Percentiles rank a stretch among this genome's conserved stretches.
Evolutionary conservation across 2,113 vertebrate species (phyloP).

Genomic region (Rhinogobius similis): DNA sequence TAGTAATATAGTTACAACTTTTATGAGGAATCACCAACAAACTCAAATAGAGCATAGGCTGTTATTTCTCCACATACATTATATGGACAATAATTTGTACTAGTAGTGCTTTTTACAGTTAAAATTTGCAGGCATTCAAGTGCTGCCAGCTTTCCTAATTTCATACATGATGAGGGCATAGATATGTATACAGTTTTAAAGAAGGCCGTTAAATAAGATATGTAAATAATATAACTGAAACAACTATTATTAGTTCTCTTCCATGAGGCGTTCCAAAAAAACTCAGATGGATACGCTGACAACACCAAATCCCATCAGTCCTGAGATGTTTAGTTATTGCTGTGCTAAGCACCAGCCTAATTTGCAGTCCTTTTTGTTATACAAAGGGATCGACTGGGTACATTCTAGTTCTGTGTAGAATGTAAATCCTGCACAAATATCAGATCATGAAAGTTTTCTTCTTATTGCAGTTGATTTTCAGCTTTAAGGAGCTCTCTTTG

Average conservation of each 20-base stretch:
- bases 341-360: background rate
- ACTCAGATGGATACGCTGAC: background rate
- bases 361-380: background rate
- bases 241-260: background rate
- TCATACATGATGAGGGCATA: too few species aligned
- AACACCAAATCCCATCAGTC: background rate
- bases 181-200: too few species aligned
- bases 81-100: too few species aligned
- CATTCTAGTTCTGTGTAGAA: background rate
- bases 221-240: background rate
- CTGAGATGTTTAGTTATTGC: too few species aligned
- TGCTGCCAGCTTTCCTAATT: too few species aligned
- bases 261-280: background rate
- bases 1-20: slow-evolving; percentile 21
- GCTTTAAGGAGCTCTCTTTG: background rate
- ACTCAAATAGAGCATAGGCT: slow-evolving; percentile 1
- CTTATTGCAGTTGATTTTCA: too few species aligned
- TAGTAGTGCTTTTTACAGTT: too few species aligned
- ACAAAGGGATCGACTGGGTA: background rate
- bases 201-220: background rate
- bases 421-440: background rate
- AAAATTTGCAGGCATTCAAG: too few species aligned
- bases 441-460: too few species aligned
- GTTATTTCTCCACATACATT: too few species aligned
- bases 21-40: slow-evolving; percentile 74